Percentiles rank a stretch among this genome's conserved stretches.
These are phyloP conservation scores for Petromus typicus DNA, from an alignment of 2,113 vertebrate genomes.

Conservation along the genomic window DNA sequence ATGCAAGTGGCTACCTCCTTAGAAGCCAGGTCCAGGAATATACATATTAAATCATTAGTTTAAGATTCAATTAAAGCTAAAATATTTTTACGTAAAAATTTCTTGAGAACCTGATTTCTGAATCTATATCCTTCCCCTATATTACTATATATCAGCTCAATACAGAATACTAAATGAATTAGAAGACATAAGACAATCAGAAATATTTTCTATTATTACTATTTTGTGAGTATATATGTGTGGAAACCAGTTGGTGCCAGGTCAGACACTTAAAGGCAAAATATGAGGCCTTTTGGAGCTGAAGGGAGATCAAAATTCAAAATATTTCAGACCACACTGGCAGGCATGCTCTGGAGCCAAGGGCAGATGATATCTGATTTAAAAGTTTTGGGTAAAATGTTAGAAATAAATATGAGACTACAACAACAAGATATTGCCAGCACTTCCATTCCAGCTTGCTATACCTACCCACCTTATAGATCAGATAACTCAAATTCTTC, in stretches of 20 bases:
- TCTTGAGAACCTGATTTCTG: constrained; percentile 42
- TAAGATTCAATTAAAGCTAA: constrained; percentile 19
- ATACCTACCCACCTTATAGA: neutral
- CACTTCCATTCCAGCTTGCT: neutral
- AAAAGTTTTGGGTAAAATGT: constrained; percentile 8
- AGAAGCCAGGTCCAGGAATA: constrained; percentile 55
- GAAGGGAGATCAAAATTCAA: constrained; percentile 2
- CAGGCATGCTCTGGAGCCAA: neutral
- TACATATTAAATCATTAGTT: constrained; percentile 36
- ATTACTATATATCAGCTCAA: neutral
- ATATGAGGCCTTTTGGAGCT: neutral
- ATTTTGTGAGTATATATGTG: constrained; percentile 44
- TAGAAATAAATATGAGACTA: no score
- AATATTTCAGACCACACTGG: neutral
- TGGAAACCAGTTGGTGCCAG: constrained; percentile 39
- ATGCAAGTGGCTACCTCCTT: neutral
- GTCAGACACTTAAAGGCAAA: constrained; percentile 44
- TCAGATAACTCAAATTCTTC: constrained; percentile 43
- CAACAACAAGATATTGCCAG: no score
- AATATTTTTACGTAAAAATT: constrained; percentile 2
- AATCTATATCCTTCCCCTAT: neutral
- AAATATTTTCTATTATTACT: constrained; percentile 51
- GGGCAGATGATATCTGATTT: constrained; percentile 19
- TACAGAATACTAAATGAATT: constrained; percentile 42
- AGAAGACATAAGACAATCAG: constrained; percentile 19